Base-by-base conservation (phyloP, 2,888 invertebrate species). In the Drosophila setosimentum region DNA sequence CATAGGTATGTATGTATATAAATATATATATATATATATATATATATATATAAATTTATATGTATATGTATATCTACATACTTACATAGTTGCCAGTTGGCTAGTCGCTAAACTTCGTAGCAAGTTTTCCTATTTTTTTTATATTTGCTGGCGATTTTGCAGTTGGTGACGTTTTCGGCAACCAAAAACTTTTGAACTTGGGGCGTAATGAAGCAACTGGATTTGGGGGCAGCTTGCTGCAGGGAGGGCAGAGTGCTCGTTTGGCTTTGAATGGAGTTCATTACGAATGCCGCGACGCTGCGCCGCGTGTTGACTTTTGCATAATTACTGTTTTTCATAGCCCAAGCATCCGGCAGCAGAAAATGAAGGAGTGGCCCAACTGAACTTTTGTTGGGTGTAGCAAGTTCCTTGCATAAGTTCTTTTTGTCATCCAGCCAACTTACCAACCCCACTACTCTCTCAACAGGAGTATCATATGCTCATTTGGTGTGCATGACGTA, bases 221-320 rank as follows among this genome's bases (percentile, higher is more conserved):
- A 29, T 48, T 40, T 29, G 24, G 11, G 27, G 4, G 11, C 27
- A 11, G n/a, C 11, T 10, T n/a, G n/a, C 0, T 10, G 48, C 13
- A 29, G 60, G 13, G 30, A 42, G 50, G 65, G 79, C 78, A 86
- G 78, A 83, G 85, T 76, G 85, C 85, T 87, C 79, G 89, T 75
- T 89, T 76, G 82, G 83, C 85, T 82, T 85, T 79, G 89, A 89
- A 90, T 85, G 72, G 86, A 85, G 85, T 85, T 85, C 85, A 89
- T 85, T 85, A 85, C 90, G 88, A 89, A 85, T 85, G 90, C 80
- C 80, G 82, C 82, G 79, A 70, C 70, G 82, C 70, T 74, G 80
- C 66, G 80, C 90, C 88, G 85, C 85, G 85, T 85, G 90, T 88
- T 85, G 90, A 85, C 85, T 85, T 89, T 83, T 85, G 90, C 90